These are phyloP conservation scores for Fukomys damarensis DNA, from an alignment of 2,113 vertebrate genomes.

Conservation along the genomic window DNA sequence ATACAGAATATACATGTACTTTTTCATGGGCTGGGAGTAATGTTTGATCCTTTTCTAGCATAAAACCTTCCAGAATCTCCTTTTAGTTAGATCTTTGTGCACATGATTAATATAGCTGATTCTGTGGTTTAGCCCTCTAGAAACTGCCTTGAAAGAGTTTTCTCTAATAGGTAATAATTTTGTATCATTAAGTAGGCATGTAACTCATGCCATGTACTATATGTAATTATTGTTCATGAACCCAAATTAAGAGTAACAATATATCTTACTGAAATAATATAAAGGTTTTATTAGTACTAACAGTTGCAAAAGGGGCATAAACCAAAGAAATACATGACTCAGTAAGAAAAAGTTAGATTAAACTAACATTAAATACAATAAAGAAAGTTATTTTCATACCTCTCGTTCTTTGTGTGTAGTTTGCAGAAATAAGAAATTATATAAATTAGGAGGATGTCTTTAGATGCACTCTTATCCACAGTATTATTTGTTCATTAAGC, in stretches of 20 bases:
- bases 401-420: neutral
- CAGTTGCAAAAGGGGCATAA: neutral
- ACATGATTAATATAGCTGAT: neutral
- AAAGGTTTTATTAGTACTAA: neutral
- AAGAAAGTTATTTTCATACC: neutral
- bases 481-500: neutral
- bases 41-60: neutral
- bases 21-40: neutral
- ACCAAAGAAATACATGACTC: neutral
- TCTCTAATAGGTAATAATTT: neutral
- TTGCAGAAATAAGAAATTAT: neutral
- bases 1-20: neutral
- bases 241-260: constrained; percentile 13
- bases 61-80: neutral
- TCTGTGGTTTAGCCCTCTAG: neutral
- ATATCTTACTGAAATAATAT: constrained; percentile 18
- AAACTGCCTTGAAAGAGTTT: neutral
- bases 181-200: neutral
- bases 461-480: neutral
- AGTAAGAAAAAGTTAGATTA: neutral
- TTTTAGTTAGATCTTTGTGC: neutral
- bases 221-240: neutral
- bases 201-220: neutral
- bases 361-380: neutral
- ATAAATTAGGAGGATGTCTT: neutral